Conservation (phyloP, 2,888 invertebrate species). For the Aphodius sticticus region DNA sequence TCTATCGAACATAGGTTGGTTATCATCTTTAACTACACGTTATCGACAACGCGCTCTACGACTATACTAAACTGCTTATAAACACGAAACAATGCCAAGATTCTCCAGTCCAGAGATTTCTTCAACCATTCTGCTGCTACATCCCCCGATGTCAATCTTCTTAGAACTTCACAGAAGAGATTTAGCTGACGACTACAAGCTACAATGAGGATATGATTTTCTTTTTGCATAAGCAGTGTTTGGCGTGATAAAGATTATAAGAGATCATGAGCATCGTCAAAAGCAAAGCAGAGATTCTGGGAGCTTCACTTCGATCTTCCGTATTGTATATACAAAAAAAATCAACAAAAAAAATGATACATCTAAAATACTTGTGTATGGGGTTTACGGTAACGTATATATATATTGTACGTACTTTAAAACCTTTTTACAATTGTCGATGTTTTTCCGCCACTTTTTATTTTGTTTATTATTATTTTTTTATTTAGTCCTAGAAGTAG, state of each 20-base stretch:
- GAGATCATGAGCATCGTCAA: background rate
- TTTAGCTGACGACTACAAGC: background rate
- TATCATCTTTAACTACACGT: constrained; percentile 33
- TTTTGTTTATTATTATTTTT: background rate
- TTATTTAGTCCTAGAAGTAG: constrained; percentile 4
- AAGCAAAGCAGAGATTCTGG: background rate
- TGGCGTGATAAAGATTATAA: background rate
- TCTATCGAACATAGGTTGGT: constrained; percentile 44
- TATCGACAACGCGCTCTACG: constrained; percentile 9
- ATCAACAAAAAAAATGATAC: background rate
- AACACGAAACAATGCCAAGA: constrained; percentile 10
- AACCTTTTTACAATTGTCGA: background rate
- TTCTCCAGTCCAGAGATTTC: constrained; percentile 9
- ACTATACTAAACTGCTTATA: constrained; percentile 22
- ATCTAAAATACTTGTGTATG: background rate
- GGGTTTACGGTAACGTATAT: background rate
- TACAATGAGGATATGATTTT: background rate
- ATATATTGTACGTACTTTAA: constrained; percentile 4
- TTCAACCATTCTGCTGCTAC: background rate
- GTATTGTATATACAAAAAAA: constrained; percentile 4
- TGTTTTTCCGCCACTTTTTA: background rate
- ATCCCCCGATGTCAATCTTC: constrained; percentile 10
- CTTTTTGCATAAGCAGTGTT: background rate
- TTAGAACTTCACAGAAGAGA: constrained; percentile 4
- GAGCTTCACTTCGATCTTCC: background rate